Conservation (phyloP, 2,797 vertebrate species). For the Arrhamphus sclerolepis region DNA sequence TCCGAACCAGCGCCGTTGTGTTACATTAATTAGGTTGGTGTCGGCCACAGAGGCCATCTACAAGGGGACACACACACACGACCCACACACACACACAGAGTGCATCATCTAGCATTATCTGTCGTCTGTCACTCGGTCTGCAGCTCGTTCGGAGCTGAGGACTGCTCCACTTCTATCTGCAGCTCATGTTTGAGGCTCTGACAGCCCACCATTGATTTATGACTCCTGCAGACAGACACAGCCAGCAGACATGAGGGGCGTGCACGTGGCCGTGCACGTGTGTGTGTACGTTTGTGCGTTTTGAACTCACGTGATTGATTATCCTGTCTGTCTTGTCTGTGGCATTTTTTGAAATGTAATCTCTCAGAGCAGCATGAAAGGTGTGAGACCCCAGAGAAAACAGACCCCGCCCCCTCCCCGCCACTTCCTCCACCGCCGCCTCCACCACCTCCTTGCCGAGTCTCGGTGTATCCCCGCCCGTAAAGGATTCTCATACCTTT, state of each 20-base stretch:
- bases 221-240: slow-evolving; percentile 74
- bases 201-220: slow-evolving; percentile 75
- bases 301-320: slow-evolving; percentile 76
- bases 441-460: slow-evolving; percentile 10
- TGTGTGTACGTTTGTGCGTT: slow-evolving; percentile 52
- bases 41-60: slow-evolving; percentile 40
- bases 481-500: slow-evolving; percentile 68
- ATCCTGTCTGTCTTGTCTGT: slow-evolving; percentile 71
- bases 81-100: slow-evolving; percentile 5
- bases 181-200: slow-evolving; percentile 72
- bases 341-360: slow-evolving; percentile 78
- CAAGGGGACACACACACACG: slow-evolving; percentile 43
- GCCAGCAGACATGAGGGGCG: slow-evolving; percentile 64
- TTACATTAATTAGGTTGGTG: slow-evolving; percentile 63
- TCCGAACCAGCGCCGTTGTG: slow-evolving; percentile 46
- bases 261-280: slow-evolving; percentile 20
- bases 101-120: slow-evolving; percentile 47
- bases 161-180: slow-evolving; percentile 35
- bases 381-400: slow-evolving; percentile 67
- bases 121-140: slow-evolving; percentile 50
- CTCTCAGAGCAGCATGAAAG: slow-evolving; percentile 75
- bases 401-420: neutral
- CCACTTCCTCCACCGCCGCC: slow-evolving; percentile 2
- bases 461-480: slow-evolving; percentile 30
- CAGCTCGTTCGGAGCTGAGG: slow-evolving; percentile 11